Conservation (phyloP, 2,888 invertebrate genomes). For the Nasonovia ribisnigri region DNA sequence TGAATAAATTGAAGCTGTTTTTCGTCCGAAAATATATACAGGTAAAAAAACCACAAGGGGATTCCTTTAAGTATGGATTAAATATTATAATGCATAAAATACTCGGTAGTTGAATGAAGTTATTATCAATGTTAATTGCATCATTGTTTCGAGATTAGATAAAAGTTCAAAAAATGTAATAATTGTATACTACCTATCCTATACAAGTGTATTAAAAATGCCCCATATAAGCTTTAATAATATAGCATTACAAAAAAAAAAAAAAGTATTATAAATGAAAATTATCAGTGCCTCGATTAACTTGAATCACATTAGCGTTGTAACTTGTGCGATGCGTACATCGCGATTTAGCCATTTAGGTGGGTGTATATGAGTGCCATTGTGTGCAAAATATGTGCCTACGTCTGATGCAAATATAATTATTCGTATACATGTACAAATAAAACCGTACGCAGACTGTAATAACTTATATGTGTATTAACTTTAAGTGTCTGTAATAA, state of each 20-base stretch:
- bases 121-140: neutral
- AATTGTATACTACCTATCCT: neutral
- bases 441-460: neutral
- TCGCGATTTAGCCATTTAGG: no score
- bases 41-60: neutral
- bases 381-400: neutral
- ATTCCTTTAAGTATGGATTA: conserved; percentile 1
- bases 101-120: neutral
- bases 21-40: neutral
- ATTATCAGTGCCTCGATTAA: neutral
- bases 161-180: neutral
- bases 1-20: neutral
- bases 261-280: neutral
- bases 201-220: neutral
- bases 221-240: neutral
- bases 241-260: neutral
- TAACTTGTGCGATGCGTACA: neutral
- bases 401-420: neutral
- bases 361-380: neutral
- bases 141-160: neutral
- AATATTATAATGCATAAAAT: neutral
- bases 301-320: neutral
- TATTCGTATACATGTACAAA: neutral
- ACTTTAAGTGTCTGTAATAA: neutral
- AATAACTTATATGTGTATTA: no score